A percentile compares a stretch with the other conserved stretches of the same genome.
These are phyloP conservation scores for Drosophila athabasca DNA, from an alignment of 1,140 invertebrate species.

Conservation along the genomic window DNA sequence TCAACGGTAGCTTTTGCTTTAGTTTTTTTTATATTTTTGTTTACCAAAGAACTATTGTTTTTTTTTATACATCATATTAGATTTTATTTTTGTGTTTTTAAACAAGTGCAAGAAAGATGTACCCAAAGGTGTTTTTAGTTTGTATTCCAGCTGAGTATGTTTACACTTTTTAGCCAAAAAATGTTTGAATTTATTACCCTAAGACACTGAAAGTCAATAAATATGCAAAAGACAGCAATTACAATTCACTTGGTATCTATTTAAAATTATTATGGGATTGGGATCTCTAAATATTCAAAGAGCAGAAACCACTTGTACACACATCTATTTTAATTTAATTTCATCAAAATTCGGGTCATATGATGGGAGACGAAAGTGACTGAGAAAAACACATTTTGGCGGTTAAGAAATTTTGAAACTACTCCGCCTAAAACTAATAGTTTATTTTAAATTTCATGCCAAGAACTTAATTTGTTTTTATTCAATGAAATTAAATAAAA, in stretches of 20 bases:
- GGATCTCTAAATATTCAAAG: no score
- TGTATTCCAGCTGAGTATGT: constrained; percentile 67
- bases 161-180: constrained; percentile 54
- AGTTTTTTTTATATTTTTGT: constrained; percentile 42
- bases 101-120: constrained; percentile 43
- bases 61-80: constrained; percentile 37
- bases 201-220: constrained; percentile 63
- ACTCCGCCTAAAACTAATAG: no score
- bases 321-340: no score
- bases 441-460: no score
- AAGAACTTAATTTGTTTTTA: no score
- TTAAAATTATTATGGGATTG: no score
- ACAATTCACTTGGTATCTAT: not conserved
- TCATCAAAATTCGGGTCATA: no score
- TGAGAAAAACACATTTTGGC: no score
- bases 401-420: no score
- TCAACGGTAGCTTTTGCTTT: constrained; percentile 55
- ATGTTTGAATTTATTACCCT: constrained; percentile 46
- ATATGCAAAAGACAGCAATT: constrained; percentile 55
- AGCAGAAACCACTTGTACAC: no score
- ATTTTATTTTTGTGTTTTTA: constrained; percentile 21
- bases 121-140: constrained; percentile 57
- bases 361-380: no score
- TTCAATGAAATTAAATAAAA: no score
- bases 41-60: constrained; percentile 70